Evolutionary conservation across 92 coral and sea anemone genomes (phyloP).

Genomic region (Hydrozoanthus gracilis): DNA sequence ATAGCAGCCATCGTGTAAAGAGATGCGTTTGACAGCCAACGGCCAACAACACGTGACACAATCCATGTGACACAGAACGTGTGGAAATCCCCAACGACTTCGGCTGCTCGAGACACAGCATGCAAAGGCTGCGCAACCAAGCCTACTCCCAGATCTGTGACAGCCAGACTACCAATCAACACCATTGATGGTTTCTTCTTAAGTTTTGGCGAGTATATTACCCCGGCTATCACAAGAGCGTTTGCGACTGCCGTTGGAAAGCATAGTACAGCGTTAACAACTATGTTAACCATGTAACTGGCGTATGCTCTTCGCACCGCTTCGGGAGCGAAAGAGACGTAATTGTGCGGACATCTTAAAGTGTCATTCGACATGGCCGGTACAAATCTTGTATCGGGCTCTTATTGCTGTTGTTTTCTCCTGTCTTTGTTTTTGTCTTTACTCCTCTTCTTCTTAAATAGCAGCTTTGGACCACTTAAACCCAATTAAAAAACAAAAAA

Average conservation of each 20-base stretch:
- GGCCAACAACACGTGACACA: constrained; percentile 3
- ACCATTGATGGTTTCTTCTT: constrained; percentile 26
- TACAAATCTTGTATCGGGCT: background rate
- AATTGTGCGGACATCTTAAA: constrained; percentile 1
- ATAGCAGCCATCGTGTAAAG: constrained; percentile 24
- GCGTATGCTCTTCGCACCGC: background rate
- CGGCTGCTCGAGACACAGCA: constrained; percentile 25
- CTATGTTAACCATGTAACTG: background rate
- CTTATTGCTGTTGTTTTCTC: background rate
- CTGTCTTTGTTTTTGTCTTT: background rate
- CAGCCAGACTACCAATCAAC: constrained; percentile 32
- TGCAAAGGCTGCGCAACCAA: constrained; percentile 41
- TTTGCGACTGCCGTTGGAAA: constrained; percentile 34
- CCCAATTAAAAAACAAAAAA: too few species aligned
- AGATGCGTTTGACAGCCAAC: constrained; percentile 6
- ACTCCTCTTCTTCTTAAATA: background rate
- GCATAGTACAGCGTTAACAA: background rate
- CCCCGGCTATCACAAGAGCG: constrained; percentile 43
- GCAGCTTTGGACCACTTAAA: background rate
- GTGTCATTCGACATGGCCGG: background rate
- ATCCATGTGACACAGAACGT: constrained; percentile 14
- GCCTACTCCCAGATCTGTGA: constrained; percentile 48
- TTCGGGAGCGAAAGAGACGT: constrained; percentile 8
- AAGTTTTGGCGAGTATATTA: constrained; percentile 18
- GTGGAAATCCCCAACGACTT: constrained; percentile 3